These are phyloP conservation scores for Bergia sp. DNA, from an alignment of 92 coral and sea anemone species.

Conservation along the genomic window DNA sequence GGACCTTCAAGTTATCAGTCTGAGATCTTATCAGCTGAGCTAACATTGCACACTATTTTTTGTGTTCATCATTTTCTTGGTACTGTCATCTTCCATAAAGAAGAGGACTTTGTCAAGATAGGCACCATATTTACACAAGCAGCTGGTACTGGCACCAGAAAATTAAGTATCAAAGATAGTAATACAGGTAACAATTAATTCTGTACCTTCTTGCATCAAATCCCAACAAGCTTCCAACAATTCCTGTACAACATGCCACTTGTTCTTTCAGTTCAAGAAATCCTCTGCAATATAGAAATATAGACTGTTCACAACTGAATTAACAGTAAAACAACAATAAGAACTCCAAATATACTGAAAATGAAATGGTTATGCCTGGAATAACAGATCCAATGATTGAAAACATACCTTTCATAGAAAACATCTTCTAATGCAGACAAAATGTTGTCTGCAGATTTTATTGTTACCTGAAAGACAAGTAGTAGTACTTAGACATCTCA, in stretches of 20 bases:
- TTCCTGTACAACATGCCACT: slow-evolving; percentile 79
- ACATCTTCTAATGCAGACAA: slow-evolving; percentile 75
- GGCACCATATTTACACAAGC: too few species aligned
- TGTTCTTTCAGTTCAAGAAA: slow-evolving; percentile 85
- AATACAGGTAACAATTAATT: not conserved
- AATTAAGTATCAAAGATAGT: too few species aligned
- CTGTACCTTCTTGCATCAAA: slow-evolving; percentile 88
- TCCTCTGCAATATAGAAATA: slow-evolving; percentile 56
- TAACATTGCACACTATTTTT: too few species aligned
- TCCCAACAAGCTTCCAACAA: slow-evolving; percentile 83
- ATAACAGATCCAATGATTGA: not conserved
- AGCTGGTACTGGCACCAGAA: too few species aligned
- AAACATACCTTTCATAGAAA: slow-evolving; percentile 77
- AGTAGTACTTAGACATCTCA: not conserved
- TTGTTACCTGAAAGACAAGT: slow-evolving; percentile 54
- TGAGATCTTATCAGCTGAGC: too few species aligned
- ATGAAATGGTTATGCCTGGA: not conserved
- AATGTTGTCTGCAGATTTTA: slow-evolving; percentile 77
- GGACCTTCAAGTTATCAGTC: too few species aligned
- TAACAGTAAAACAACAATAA: not conserved
- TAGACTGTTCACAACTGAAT: not conserved
- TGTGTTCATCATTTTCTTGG: too few species aligned
- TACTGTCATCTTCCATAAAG: too few species aligned
- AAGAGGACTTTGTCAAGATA: too few species aligned
- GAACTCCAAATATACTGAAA: not conserved